These are phyloP conservation scores for Luehdorfia chinensis DNA, from an alignment of 1,140 invertebrate species.

Conservation along the genomic window DNA sequence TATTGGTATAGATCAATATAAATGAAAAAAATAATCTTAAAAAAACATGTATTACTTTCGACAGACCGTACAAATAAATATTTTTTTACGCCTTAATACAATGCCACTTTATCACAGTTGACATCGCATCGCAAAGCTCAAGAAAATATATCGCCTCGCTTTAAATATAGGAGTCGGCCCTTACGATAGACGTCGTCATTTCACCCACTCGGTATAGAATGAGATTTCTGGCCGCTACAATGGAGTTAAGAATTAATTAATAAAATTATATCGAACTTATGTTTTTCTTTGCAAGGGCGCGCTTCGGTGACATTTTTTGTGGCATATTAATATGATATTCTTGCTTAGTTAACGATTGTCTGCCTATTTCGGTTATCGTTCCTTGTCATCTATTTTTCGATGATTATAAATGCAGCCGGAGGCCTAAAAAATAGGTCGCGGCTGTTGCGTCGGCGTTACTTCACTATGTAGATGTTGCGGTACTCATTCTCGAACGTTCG, in stretches of 20 bases:
- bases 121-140: too few species aligned
- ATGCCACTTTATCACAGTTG: too few species aligned
- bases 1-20: too few species aligned
- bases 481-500: not conserved
- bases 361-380: constrained; percentile 10
- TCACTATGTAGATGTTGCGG: constrained; percentile 5
- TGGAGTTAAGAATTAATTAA: constrained; percentile 36
- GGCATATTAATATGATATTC: constrained; percentile 12
- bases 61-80: too few species aligned
- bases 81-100: too few species aligned
- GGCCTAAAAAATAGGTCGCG: not conserved
- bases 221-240: not conserved
- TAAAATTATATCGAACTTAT: constrained; percentile 28
- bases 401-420: constrained; percentile 1
- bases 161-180: not conserved
- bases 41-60: too few species aligned
- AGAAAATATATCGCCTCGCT: too few species aligned
- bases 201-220: constrained; percentile 2
- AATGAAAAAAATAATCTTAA: too few species aligned
- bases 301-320: not conserved
- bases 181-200: constrained; percentile 9
- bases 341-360: constrained; percentile 11
- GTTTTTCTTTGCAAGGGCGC: constrained; percentile 1
- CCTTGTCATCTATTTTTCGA: not conserved
- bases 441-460: not conserved